phyloP scores from a whole-genome alignment of 2,113 vertebrate genomes.

The Oncorhynchus mykiss region DNA sequence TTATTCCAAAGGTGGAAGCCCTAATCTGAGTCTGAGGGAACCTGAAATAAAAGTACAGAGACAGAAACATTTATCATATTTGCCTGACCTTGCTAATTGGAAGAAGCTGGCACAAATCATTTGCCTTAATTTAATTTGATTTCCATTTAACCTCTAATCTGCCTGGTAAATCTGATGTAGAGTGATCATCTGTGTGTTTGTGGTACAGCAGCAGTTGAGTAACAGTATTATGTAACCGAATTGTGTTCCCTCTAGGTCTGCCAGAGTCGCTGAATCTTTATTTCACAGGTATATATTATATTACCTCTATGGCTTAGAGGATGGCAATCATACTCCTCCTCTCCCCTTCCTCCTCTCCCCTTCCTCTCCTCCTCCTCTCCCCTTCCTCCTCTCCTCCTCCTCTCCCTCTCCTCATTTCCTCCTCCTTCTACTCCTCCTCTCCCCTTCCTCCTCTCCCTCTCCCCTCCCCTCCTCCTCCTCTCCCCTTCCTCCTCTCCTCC shows the following conservation, averaged over 20 bases:
- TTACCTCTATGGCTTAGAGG: conserved; percentile 1
- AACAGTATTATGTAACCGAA: conserved; percentile 5
- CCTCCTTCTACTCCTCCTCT: not conserved
- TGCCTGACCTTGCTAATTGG: no score
- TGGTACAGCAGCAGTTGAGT: no score
- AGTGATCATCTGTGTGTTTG: no score
- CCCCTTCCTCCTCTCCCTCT: not conserved
- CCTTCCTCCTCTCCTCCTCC: not conserved
- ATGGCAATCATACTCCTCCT: not conserved
- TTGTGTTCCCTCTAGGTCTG: conserved; percentile 77
- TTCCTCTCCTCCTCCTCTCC: not conserved
- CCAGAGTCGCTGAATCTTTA: conserved; percentile 88
- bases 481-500: not conserved
- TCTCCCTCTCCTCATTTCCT: fast-evolving
- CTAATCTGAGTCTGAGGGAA: no score
- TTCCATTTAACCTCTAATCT: no score
- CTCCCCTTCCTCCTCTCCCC: not conserved
- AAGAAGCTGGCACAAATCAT: no score
- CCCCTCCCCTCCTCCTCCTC: not conserved
- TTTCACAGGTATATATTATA: conserved; percentile 86
- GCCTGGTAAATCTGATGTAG: no score
- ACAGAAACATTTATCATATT: no score
- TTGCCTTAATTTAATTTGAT: no score
- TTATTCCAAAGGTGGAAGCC: no score
- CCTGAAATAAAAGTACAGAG: no score